phyloP scores from a whole-genome alignment of 2,797 vertebrate genomes.

The Oceanodroma leucorhoa region DNA sequence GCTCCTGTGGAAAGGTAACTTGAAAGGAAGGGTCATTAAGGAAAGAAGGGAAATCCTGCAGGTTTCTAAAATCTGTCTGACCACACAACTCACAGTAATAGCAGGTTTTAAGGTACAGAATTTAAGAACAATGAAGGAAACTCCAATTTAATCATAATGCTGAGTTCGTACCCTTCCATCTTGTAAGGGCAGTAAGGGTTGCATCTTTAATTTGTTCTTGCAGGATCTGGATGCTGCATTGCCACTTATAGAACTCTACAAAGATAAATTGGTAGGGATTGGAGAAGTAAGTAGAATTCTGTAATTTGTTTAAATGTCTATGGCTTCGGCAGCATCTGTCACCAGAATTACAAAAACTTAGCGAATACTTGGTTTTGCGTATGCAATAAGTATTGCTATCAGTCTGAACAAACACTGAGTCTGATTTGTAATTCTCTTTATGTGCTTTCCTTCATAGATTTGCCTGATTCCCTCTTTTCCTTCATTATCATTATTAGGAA shows the following conservation, averaged over 20 bases:
- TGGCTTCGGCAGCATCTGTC: background rate
- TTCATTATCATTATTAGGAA: background rate
- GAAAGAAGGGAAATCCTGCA: background rate
- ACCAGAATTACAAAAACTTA: background rate
- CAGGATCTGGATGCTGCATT: conserved; percentile 91
- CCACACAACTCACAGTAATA: accelerated
- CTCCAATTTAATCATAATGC: background rate
- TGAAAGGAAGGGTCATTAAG: background rate
- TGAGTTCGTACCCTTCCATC: background rate
- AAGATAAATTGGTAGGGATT: conserved; percentile 88
- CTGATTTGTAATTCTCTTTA: background rate
- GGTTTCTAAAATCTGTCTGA: background rate
- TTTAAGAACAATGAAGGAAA: background rate
- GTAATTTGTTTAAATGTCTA: background rate
- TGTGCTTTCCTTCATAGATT: background rate
- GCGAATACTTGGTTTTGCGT: background rate
- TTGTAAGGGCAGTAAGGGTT: background rate
- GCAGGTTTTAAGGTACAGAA: background rate
- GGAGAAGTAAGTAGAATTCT: conserved; percentile 83
- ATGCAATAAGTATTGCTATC: background rate
- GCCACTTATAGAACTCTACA: conserved; percentile 90
- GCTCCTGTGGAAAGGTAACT: background rate
- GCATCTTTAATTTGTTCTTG: background rate
- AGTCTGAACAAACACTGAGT: background rate
- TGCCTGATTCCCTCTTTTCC: background rate